Evolutionary conservation across 2,888 invertebrate species (phyloP), one percentile per base, ranked within the genome.

Genomic region (Megastigmus dorsalis): DNA sequence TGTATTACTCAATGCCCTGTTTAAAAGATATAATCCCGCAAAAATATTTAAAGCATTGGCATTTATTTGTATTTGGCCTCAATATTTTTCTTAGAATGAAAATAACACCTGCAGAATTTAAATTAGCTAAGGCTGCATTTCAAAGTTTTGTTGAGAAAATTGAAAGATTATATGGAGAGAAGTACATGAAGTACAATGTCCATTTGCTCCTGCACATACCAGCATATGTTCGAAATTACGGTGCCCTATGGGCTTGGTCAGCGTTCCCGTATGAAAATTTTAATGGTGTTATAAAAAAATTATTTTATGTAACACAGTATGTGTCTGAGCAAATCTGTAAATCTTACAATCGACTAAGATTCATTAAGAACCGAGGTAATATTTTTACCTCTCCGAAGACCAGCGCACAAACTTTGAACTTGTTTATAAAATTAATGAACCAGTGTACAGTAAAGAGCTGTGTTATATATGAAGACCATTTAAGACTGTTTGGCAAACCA

Each of bases 1-100:
- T 77, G 1, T 79, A 75, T 30, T 79, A 78, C 20, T 78, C 77
- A 9, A n/a, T 78, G 9, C 63, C 73, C 5, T 71, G 66, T 41
- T 23, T 78, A 13, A 75, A 74, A 43, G 67, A 30, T 5, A 20
- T 73, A 28, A 20, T 77, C 30, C 55, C 55, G 1, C 13, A n/a
- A 45, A 55, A 13, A 20, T 78, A 75, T 59, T 43, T 69, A n/a
- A 73, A 59, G 18, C 75, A 77, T 26, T 77, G 66, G 72, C 60
- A 69, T 10, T 48, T 77, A 20, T 62, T 77, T 1, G 73, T 77
- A 2, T 66, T 10, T 36, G 45, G 50, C 26, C 54, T 78, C 13
- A 15, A 55, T 43, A 68, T 59, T 18, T 59, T 71, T 54, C 33
- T 62, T 18, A 50, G 48, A 15, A 43, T 33, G 1, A 33, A 43